phyloP scores from a whole-genome alignment of 2,113 vertebrate genomes.

The Dipodomys spectabilis region DNA sequence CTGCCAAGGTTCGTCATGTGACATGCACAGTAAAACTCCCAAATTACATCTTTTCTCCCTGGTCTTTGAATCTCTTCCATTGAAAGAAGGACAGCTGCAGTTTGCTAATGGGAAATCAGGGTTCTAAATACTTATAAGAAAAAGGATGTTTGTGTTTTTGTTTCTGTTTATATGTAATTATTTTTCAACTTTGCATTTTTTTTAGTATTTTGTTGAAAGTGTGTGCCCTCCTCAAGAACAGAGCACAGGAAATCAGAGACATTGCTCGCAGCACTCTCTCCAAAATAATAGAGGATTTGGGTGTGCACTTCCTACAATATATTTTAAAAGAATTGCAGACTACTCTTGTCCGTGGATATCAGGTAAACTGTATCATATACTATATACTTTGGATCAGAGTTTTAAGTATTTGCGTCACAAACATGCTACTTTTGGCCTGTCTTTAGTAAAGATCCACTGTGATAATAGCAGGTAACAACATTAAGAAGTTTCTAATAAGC shows the following conservation, averaged over 20 bases:
- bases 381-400: background rate
- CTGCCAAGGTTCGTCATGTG: conserved; percentile 89
- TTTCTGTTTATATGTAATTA: conserved; percentile 7
- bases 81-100: background rate
- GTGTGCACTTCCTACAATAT: conserved; percentile 92
- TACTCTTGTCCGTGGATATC: conserved; percentile 94
- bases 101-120: background rate
- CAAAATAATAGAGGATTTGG: conserved; percentile 95
- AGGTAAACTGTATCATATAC: conserved; percentile 86
- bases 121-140: background rate
- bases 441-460: background rate
- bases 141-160: background rate
- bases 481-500: background rate
- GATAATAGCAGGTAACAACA: background rate
- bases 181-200: conserved; percentile 44
- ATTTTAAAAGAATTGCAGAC: conserved; percentile 94
- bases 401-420: background rate
- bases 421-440: background rate
- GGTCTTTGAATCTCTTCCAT: background rate
- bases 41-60: background rate
- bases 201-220: conserved; percentile 95
- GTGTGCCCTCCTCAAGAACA: conserved; percentile 94
- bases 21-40: background rate
- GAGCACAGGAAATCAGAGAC: conserved; percentile 96
- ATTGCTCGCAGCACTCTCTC: conserved; percentile 93